phyloP scores from a whole-genome alignment of 2,113 vertebrate genomes.

The Pagrus major region DNA sequence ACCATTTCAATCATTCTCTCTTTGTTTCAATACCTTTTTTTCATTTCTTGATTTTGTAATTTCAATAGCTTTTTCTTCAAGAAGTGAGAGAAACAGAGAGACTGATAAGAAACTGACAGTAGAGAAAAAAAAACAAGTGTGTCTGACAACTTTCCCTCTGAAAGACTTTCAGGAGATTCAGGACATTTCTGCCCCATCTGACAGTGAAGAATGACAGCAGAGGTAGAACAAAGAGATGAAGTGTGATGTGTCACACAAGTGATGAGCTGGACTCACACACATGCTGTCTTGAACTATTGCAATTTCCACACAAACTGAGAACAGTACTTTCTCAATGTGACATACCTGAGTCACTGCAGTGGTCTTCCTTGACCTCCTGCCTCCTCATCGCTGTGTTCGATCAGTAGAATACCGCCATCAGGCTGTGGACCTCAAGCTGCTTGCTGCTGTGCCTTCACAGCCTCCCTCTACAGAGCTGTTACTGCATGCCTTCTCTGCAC shows the following conservation, averaged over 20 bases:
- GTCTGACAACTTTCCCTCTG: not conserved
- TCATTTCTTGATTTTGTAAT: slow-evolving; percentile 33
- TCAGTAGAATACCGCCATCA: slow-evolving; percentile 65
- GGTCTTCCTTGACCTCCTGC: slow-evolving; percentile 67
- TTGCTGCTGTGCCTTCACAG: slow-evolving; percentile 71
- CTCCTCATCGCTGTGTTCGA: slow-evolving; percentile 67
- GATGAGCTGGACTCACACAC: not conserved
- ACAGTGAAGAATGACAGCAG: slow-evolving; percentile 18
- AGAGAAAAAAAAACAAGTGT: slow-evolving; percentile 1
- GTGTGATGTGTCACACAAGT: not conserved
- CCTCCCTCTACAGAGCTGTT: slow-evolving; percentile 63
- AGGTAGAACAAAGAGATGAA: slow-evolving; percentile 7
- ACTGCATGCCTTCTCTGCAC: slow-evolving; percentile 70
- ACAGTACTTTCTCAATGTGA: slow-evolving; percentile 16
- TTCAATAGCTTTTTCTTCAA: slow-evolving; percentile 24
- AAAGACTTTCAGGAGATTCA: slow-evolving; percentile 1
- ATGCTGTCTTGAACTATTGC: not conserved
- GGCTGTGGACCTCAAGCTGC: slow-evolving; percentile 30
- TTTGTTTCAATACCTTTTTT: slow-evolving; percentile 7
- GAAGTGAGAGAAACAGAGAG: not conserved
- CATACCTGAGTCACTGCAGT: slow-evolving; percentile 74
- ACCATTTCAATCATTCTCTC: slow-evolving; percentile 31
- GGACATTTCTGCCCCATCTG: slow-evolving; percentile 15
- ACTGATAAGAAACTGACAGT: not conserved
- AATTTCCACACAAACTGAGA: slow-evolving; percentile 17